Evolutionary conservation across 2,113 vertebrate species (phyloP).

Genomic region (Marmota monax): DNA sequence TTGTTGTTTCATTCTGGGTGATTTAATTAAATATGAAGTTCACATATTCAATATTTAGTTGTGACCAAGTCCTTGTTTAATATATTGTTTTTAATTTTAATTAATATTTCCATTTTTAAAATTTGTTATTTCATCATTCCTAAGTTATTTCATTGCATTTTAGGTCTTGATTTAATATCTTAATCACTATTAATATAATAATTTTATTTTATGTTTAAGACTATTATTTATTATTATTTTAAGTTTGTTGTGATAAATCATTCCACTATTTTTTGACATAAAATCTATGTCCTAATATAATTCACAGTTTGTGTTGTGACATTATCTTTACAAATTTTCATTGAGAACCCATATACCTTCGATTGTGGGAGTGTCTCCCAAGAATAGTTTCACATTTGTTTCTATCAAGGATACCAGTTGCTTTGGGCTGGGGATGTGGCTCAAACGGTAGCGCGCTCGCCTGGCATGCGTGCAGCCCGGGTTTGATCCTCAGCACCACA

Average conservation of each 20-base stretch:
- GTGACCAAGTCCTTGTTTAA: slow-evolving; percentile 6
- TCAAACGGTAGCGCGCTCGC: too few species aligned
- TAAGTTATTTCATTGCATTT: slow-evolving; percentile 1
- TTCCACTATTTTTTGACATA: not conserved
- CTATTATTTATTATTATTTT: not conserved
- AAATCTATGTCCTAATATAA: not conserved
- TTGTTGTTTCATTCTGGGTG: not conserved
- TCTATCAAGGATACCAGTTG: not conserved
- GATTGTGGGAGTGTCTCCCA: not conserved
- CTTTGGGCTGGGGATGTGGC: not conserved
- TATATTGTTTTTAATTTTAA: slow-evolving; percentile 15
- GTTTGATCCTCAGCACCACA: too few species aligned
- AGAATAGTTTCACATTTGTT: not conserved
- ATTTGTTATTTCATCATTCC: not conserved
- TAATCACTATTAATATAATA: not conserved
- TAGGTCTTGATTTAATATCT: not conserved
- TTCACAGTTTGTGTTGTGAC: not conserved
- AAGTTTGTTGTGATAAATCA: not conserved
- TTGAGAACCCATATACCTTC: not conserved
- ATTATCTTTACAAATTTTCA: not conserved
- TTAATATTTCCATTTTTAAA: slow-evolving; percentile 11
- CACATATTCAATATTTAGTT: slow-evolving; percentile 18
- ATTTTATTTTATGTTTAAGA: slow-evolving; percentile 32
- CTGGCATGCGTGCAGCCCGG: too few species aligned
- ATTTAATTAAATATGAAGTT: not conserved